Evolutionary conservation across 2,113 vertebrate genomes (phyloP).

Genomic region (Barnardius zonarius): DNA sequence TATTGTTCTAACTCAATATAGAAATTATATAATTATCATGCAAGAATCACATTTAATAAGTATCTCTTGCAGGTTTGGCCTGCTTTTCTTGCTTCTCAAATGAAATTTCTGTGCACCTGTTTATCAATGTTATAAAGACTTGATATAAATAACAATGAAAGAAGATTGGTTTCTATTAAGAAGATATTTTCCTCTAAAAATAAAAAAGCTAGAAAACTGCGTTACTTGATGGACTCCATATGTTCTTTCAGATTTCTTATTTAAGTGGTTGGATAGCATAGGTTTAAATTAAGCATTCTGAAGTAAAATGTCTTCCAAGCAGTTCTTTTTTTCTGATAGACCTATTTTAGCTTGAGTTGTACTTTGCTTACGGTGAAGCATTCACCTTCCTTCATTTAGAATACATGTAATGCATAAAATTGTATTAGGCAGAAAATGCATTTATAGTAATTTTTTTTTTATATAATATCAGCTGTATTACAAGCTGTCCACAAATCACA

Average conservation of each 20-base stretch:
- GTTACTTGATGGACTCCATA: background rate
- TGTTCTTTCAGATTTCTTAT: background rate
- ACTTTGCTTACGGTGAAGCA: background rate
- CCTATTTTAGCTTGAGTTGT: background rate
- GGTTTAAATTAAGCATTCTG: background rate
- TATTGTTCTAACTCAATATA: background rate
- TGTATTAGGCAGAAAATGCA: background rate
- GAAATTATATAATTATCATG: background rate
- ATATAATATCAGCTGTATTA: background rate
- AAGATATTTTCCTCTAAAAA: background rate
- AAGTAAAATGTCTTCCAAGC: background rate
- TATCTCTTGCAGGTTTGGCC: background rate
- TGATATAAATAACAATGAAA: background rate
- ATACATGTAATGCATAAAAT: background rate
- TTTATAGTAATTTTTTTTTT: background rate
- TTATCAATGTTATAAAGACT: background rate
- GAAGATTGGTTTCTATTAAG: background rate
- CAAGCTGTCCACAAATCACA: background rate
- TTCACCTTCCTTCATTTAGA: conserved; percentile 38
- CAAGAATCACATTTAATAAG: background rate
- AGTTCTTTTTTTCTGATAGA: background rate
- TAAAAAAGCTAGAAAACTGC: background rate
- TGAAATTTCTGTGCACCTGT: background rate
- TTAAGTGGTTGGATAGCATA: background rate
- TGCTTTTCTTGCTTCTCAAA: background rate